Conservation (phyloP, 2,113 vertebrate genomes). For the Siphamia tubifer region DNA sequence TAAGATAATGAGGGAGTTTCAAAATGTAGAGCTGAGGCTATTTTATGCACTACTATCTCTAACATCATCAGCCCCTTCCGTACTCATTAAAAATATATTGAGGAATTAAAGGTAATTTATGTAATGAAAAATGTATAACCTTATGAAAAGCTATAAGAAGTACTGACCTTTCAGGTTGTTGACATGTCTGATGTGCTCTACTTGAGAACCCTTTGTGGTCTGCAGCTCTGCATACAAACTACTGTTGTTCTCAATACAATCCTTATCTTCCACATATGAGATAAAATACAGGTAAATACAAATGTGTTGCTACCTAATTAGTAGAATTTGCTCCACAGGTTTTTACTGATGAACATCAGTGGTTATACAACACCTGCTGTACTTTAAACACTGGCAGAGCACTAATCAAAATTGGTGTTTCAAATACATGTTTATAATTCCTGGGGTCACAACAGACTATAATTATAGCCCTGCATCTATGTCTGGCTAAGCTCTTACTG, state of each 20-base stretch:
- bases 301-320: neutral
- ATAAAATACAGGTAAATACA: neutral
- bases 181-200: conserved; percentile 1
- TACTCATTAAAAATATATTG: conserved; percentile 60
- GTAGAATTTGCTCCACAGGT: conserved; percentile 5
- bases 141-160: conserved; percentile 41
- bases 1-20: conserved; percentile 22
- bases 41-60: conserved; percentile 45
- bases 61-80: conserved; percentile 13
- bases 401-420: conserved; percentile 19
- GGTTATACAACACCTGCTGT: neutral
- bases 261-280: neutral
- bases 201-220: conserved; percentile 9
- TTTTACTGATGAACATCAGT: neutral
- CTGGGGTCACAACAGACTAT: conserved; percentile 36
- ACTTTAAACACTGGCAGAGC: neutral
- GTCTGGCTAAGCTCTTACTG: conserved; percentile 8
- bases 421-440: conserved; percentile 19
- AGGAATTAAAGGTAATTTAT: conserved; percentile 61
- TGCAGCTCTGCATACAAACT: neutral
- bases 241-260: neutral
- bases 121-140: conserved; percentile 67
- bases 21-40: conserved; percentile 36
- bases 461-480: conserved; percentile 24
- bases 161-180: conserved; percentile 47